Evolutionary conservation across 2,888 invertebrate genomes (phyloP).

Genomic region (Norana najaformis): DNA sequence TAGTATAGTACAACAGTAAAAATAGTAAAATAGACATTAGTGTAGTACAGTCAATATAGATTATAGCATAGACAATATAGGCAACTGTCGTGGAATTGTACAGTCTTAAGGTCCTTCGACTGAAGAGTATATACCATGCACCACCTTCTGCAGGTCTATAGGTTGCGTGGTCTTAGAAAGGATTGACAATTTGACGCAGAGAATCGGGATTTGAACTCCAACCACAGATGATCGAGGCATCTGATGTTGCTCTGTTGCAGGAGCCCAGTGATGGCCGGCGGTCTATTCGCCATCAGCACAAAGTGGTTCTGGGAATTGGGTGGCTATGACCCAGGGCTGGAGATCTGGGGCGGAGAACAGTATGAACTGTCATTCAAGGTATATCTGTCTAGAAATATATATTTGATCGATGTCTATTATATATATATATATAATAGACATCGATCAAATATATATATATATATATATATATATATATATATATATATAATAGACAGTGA

Average conservation of each 20-base stretch:
- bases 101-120: not conserved
- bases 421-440: too few species aligned
- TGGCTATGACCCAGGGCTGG: constrained; percentile 69
- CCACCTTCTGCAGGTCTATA: too few species aligned
- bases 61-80: not conserved
- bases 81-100: not conserved
- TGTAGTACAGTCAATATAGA: too few species aligned
- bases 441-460: not conserved
- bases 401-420: too few species aligned
- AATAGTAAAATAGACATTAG: too few species aligned
- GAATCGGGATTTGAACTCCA: not conserved
- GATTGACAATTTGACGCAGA: not conserved
- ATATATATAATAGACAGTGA: too few species aligned
- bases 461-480: too few species aligned
- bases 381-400: not conserved
- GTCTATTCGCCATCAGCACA: constrained; percentile 87
- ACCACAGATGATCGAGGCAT: not conserved
- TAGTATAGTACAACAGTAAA: too few species aligned
- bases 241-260: constrained; percentile 60
- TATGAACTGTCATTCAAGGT: constrained; percentile 84
- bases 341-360: constrained; percentile 98
- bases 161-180: not conserved
- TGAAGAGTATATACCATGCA: not conserved
- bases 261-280: constrained; percentile 96
- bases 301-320: constrained; percentile 95